These are phyloP conservation scores for Parelbella ahira DNA, from an alignment of 2,888 invertebrate species.

Conservation along the genomic window DNA sequence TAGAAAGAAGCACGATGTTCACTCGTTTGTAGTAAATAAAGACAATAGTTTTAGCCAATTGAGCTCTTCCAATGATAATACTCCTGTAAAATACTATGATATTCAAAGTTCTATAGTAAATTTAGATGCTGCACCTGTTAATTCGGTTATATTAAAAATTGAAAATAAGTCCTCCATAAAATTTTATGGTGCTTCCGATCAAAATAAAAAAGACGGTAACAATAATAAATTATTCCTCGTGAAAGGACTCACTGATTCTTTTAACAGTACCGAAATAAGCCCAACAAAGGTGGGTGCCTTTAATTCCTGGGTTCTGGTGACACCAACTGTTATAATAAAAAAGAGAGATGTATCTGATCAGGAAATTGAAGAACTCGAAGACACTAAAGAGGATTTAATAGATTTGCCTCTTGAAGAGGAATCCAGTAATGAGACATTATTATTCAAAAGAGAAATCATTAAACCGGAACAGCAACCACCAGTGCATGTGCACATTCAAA, in stretches of 20 bases:
- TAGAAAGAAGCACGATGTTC: constrained; percentile 72
- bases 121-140: constrained; percentile 30
- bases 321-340: constrained; percentile 53
- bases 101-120: constrained; percentile 45
- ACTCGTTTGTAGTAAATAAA: constrained; percentile 66
- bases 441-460: constrained; percentile 70
- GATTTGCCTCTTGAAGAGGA: constrained; percentile 67
- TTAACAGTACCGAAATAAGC: constrained; percentile 41
- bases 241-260: constrained; percentile 37
- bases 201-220: constrained; percentile 18
- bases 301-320: constrained; percentile 64
- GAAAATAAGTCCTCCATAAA: constrained; percentile 23
- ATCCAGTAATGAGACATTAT: constrained; percentile 51
- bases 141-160: constrained; percentile 25
- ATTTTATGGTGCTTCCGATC: constrained; percentile 20
- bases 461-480: constrained; percentile 76
- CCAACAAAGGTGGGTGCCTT: constrained; percentile 52
- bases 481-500: constrained; percentile 85
- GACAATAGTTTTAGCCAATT: constrained; percentile 47
- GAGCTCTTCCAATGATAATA: constrained; percentile 41
- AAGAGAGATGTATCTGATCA: constrained; percentile 57
- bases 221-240: constrained; percentile 42
- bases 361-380: constrained; percentile 38
- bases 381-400: constrained; percentile 52
- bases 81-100: constrained; percentile 53